Evolutionary conservation across 2,113 vertebrate species (phyloP), one percentile per base, ranked within the genome.

Genomic region (Neotragus moschatus): DNA sequence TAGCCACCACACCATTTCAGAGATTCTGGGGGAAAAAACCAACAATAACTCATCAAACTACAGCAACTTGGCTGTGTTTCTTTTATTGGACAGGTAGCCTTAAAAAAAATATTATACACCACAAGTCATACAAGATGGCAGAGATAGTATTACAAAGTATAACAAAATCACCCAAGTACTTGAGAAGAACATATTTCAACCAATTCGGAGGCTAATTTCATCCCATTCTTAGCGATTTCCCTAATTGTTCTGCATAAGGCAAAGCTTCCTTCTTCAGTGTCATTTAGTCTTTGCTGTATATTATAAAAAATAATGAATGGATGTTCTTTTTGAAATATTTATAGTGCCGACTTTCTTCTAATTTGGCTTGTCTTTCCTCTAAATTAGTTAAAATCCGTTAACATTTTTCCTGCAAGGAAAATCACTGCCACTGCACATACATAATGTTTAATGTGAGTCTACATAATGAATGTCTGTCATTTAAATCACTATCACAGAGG

Each of bases 261-360:
- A 91, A 75, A 92, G 33, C 21, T 89, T 87, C 36, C n/a, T 25
- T 66, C 61, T 77, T 84, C 43, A 39, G 9, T 43, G 60, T 88
- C 55, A 88, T 56, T 96, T 73, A 51, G 79, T 53, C 58, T 90
- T 90, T 73, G 84, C 49, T 92, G 73, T 60, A 45, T 19, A 61
- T 79, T 95, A 92, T 33, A 47, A 88, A 66, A 94, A 91, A 91
- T 79, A 36, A 90, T 49, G 90, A 77, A 88, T 77, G 36, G 51
- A 75, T 90, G 30, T 51, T 96, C 90, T 91, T 97, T 96, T 70
- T 51, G 49, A 97, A 95, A 96, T 96, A 97, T 82, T 88, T 90
- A 96, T 53, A 90, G n/a, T 61, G 49, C 56, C 17, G 28, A 88
- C 60, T 93, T 92, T 90, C 55, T 49, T 95, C 66, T 96, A 96